Evolutionary conservation across 53 echinoderm and acorn worm species (phyloP), one percentile per base, ranked within the genome.

Genomic region (Astropecten irregularis): DNA sequence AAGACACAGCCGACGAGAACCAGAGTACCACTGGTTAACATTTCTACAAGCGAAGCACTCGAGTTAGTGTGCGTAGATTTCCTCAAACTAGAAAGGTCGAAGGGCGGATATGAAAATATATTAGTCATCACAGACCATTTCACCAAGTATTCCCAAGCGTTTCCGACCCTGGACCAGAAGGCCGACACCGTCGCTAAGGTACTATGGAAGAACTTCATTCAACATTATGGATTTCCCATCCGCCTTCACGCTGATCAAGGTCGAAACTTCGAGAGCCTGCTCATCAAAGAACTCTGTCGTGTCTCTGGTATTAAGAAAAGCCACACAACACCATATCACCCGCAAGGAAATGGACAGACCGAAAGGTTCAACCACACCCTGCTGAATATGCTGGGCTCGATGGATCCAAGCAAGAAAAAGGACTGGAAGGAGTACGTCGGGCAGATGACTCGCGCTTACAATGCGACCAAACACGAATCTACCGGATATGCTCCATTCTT

Each of bases 11-110:
- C 15, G 38, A 47, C 77, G 1, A 49, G 44, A 22, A 50, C 55
- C 21, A 77, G 71, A 20, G 91, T 85, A 4, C 86, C 91, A 29
- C 35, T 86, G 15, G 83, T 82, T 11, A 50, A 27, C 52, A 86
- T 91, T 30, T 2, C 40, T 31, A 82, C 87, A 9, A 55, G 72
- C 22, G 54, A 54, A 18, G 8, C 54, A 4, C 22, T 86, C 62
- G 90, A 86, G 48, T 32, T 90, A 18, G 51, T 86, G 40, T 82
- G 86, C 19, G 86, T 90, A 31, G 86, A 88, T 40, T 88, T 64
- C 58, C 40, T 83, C 47, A 72, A 83, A 38, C 39, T 88, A 4
- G 83, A 83, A 23, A 13, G 37, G 37, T 54, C 14, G 20, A 64
- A 64, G 37, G 29, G 0, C 0, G 29, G 64, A 10, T 14, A 49